Conservation (phyloP, 2,888 invertebrate species). For the Hedychridium roseum region DNA sequence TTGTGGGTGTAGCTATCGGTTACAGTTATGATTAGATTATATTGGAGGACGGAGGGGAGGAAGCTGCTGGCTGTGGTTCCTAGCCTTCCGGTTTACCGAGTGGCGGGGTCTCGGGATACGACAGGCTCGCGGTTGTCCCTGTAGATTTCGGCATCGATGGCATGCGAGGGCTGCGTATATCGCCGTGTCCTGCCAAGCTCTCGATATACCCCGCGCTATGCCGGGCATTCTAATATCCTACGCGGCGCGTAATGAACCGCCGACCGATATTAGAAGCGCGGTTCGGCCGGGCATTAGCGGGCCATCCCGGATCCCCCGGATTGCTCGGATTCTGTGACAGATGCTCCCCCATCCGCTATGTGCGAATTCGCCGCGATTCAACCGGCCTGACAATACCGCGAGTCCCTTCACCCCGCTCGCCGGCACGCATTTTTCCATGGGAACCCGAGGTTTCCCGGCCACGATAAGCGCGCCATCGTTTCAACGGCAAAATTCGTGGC, state of each 20-base stretch:
- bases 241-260: constrained; percentile 51
- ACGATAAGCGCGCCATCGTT: no score
- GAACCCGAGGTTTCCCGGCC: no score
- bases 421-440: no score
- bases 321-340: neutral
- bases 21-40: neutral
- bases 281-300: constrained; percentile 5
- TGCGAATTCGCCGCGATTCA: no score
- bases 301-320: constrained; percentile 5
- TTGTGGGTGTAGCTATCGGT: neutral
- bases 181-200: constrained; percentile 28
- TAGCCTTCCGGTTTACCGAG: neutral
- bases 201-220: constrained; percentile 45
- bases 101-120: constrained; percentile 7
- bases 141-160: constrained; percentile 50
- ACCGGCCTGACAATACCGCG: no score
- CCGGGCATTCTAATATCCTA: constrained; percentile 54
- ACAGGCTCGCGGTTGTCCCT: constrained; percentile 25
- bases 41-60: neutral
- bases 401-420: no score
- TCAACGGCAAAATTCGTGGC: no score
- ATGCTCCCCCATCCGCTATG: no score
- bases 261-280: constrained; percentile 44
- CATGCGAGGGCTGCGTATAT: constrained; percentile 36
- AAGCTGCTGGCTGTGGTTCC: no score